Evolutionary conservation across 2,113 vertebrate species (phyloP).

Genomic region (Psittacula cyanocephala): DNA sequence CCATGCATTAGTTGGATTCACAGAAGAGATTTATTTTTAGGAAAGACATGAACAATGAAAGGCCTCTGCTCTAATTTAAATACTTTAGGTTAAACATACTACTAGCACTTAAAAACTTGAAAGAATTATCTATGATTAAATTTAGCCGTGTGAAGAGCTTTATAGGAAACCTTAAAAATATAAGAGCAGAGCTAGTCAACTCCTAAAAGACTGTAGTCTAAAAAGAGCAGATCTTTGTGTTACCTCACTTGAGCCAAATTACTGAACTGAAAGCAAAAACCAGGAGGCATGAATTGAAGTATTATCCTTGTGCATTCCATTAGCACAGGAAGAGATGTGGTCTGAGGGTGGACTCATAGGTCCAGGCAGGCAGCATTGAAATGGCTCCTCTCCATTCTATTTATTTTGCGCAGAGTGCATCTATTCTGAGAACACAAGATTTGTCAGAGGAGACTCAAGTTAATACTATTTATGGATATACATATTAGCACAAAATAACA

Average conservation of each 20-base stretch:
- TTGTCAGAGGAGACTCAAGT: neutral
- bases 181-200: neutral
- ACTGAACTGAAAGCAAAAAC: slow-evolving; percentile 35
- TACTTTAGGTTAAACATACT: neutral
- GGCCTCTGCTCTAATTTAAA: neutral
- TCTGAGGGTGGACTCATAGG: neutral
- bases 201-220: neutral
- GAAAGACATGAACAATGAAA: neutral
- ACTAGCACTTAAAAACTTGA: neutral
- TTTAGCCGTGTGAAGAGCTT: neutral
- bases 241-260: neutral
- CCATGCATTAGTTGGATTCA: neutral
- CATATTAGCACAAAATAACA: neutral
- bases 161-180: neutral
- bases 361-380: neutral
- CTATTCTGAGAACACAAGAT: neutral
- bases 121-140: no score
- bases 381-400: neutral
- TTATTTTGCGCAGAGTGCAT: neutral
- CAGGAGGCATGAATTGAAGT: slow-evolving; percentile 1
- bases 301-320: slow-evolving; percentile 39
- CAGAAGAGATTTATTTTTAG: neutral
- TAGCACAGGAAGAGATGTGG: neutral
- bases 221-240: neutral
- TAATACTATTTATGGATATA: slow-evolving; percentile 3